A percentile compares a stretch with the other conserved stretches of the same genome.
These are phyloP conservation scores for Melanophora roralis DNA, from an alignment of 2,888 invertebrate genomes.

Conservation along the genomic window DNA sequence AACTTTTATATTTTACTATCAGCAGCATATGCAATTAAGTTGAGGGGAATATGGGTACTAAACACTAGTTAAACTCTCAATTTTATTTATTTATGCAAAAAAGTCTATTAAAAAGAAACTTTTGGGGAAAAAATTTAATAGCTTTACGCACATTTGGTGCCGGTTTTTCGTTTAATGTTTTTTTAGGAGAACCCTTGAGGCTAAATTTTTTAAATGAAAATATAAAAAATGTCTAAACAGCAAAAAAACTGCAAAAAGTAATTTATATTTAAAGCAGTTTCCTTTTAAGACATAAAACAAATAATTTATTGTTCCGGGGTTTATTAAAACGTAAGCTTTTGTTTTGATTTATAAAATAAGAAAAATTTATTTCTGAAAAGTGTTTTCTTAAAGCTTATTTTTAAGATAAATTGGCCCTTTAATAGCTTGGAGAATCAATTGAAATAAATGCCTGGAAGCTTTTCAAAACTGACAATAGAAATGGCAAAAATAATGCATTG, in stretches of 20 bases:
- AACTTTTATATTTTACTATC: not conserved
- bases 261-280: slow-evolving; percentile 15
- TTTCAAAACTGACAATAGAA: too few relatives aligned
- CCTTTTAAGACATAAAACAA: not conserved
- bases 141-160: not conserved
- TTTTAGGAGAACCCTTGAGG: not conserved
- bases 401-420: too few relatives aligned
- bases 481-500: too few relatives aligned
- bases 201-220: not conserved
- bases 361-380: too few relatives aligned
- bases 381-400: too few relatives aligned
- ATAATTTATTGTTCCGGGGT: not conserved
- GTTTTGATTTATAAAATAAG: not conserved
- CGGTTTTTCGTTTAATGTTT: not conserved
- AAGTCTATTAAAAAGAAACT: not conserved
- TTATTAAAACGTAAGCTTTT: slow-evolving; percentile 27
- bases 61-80: not conserved
- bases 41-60: not conserved
- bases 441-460: too few relatives aligned
- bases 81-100: not conserved
- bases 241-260: slow-evolving; percentile 3
- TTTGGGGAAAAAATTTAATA: not conserved
- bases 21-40: not conserved
- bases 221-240: not conserved
- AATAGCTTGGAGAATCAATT: too few relatives aligned